Conservation (phyloP, 2,888 invertebrate genomes). For the Abrostola triplasia region DNA sequence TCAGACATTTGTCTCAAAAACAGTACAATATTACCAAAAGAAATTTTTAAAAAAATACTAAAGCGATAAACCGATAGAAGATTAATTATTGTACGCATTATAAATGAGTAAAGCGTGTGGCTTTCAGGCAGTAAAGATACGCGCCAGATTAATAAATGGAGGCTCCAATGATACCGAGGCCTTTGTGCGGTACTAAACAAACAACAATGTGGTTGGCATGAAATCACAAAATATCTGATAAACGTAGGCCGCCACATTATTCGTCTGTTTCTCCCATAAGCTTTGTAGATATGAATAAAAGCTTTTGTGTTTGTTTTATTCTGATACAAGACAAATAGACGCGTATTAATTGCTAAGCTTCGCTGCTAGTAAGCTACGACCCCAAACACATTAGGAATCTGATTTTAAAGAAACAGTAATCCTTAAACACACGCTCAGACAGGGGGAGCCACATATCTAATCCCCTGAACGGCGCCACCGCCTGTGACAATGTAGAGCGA, state of each 20-base stretch:
- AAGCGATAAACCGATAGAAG: constrained; percentile 3
- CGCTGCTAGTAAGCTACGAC: background rate
- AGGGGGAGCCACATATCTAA: constrained; percentile 47
- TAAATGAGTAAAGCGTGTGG: background rate
- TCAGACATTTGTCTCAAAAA: constrained; percentile 10
- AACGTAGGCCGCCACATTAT: constrained; percentile 16
- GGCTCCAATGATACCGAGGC: constrained; percentile 5
- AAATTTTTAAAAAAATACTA: constrained; percentile 5
- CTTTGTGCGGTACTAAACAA: constrained; percentile 11
- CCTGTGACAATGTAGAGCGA: constrained; percentile 70
- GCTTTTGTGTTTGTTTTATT: constrained; percentile 14
- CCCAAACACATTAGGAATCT: constrained; percentile 41
- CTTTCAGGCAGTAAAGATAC: constrained; percentile 1
- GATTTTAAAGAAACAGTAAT: constrained; percentile 45
- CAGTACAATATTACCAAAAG: constrained; percentile 2
- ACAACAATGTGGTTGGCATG: constrained; percentile 11
- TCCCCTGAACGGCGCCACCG: constrained; percentile 65
- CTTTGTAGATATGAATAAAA: constrained; percentile 11
- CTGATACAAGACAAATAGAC: constrained; percentile 6
- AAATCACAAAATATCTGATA: constrained; percentile 13
- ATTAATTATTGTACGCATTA: constrained; percentile 1
- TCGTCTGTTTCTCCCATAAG: constrained; percentile 6
- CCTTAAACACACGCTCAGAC: constrained; percentile 35
- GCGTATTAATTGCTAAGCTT: too few species aligned
- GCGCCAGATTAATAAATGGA: constrained; percentile 3